Conservation (phyloP, 92 coral and sea anemone genomes). For the Metridium senile region DNA sequence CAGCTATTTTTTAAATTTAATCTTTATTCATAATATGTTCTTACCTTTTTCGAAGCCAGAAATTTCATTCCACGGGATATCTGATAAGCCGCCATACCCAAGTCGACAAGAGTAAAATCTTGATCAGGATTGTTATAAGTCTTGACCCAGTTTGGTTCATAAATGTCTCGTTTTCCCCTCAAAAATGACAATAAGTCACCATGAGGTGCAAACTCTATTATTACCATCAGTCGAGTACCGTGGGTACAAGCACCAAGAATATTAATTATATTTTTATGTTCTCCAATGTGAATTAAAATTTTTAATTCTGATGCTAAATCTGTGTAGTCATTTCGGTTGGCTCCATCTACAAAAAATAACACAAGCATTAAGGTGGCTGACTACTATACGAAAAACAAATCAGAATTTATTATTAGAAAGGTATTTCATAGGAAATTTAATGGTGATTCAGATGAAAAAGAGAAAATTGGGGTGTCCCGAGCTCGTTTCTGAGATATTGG, state of each 20-base stretch:
- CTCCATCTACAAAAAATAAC: constrained; percentile 46
- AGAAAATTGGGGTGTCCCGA: too few species aligned
- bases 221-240: constrained; percentile 76
- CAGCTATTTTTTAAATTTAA: too few species aligned
- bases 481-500: too few species aligned
- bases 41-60: constrained; percentile 81
- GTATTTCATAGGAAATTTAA: too few species aligned
- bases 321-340: constrained; percentile 73
- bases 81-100: constrained; percentile 74
- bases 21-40: too few species aligned
- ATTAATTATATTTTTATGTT: constrained; percentile 85
- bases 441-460: too few species aligned
- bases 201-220: constrained; percentile 87
- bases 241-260: constrained; percentile 92
- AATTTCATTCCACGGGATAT: constrained; percentile 85
- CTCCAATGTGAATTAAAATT: constrained; percentile 85
- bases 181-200: constrained; percentile 82
- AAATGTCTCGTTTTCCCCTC: constrained; percentile 65
- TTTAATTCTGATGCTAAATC: constrained; percentile 91
- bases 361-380: background rate
- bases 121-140: constrained; percentile 68
- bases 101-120: constrained; percentile 84
- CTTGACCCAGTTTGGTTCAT: constrained; percentile 71
- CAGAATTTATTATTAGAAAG: too few species aligned
- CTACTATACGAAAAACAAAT: background rate